Conservation (phyloP, 2,888 invertebrate genomes). For the Caenorhabditis zanzibari region DNA sequence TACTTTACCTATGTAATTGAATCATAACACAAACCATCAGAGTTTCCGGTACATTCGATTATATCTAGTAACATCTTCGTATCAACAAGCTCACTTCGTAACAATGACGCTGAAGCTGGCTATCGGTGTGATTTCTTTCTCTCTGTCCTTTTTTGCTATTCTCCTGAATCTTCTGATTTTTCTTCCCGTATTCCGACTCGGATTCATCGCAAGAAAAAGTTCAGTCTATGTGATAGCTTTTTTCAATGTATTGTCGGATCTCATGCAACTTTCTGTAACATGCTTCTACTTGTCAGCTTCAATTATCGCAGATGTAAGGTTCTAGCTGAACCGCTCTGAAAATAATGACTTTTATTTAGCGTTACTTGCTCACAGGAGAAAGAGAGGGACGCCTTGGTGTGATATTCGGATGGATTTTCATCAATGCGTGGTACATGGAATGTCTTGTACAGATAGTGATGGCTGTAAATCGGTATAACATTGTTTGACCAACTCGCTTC, state of each 20-base stretch:
- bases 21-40: background rate
- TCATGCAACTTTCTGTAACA: background rate
- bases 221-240: slow-evolving; percentile 23
- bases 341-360: slow-evolving; percentile 16
- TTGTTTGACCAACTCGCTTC: background rate
- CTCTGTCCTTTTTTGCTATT: slow-evolving; percentile 5
- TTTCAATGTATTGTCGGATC: slow-evolving; percentile 21
- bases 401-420: slow-evolving; percentile 44
- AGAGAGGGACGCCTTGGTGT: background rate
- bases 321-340: slow-evolving; percentile 12
- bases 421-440: slow-evolving; percentile 58
- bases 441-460: slow-evolving; percentile 58
- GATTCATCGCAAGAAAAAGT: slow-evolving; percentile 5
- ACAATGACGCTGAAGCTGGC: slow-evolving; percentile 20
- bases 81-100: background rate
- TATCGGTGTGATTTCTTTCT: slow-evolving; percentile 2
- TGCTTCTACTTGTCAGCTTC: slow-evolving; percentile 14
- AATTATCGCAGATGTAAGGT: slow-evolving; percentile 6
- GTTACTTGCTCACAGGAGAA: slow-evolving; percentile 3
- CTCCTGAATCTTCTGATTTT: slow-evolving; percentile 36
- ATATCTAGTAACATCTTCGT: background rate
- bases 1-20: no score
- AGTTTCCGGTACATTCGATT: background rate
- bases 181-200: slow-evolving; percentile 28
- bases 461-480: slow-evolving; percentile 41